Evolutionary conservation across 2,888 invertebrate genomes (phyloP).

Genomic region (Iselma pallidipennis): DNA sequence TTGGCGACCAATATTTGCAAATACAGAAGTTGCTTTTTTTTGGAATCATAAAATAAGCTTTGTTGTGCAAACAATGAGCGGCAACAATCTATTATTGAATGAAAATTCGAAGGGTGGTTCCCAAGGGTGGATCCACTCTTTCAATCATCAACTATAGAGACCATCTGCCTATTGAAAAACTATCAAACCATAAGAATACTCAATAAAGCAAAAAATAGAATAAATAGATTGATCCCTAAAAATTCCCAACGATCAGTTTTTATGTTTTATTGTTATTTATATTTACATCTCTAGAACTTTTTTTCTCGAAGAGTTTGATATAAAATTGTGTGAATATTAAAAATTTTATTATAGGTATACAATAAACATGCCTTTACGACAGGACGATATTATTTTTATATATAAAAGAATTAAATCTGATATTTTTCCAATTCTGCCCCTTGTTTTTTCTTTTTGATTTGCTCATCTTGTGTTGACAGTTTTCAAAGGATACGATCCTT

Average conservation of each 20-base stretch:
- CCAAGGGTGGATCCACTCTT: neutral
- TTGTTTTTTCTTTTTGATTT: neutral
- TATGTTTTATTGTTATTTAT: neutral
- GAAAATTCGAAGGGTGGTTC: slow-evolving; percentile 1
- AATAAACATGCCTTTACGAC: no score
- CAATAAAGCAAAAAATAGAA: neutral
- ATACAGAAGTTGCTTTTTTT: neutral
- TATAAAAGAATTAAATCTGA: neutral
- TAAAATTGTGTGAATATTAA: neutral
- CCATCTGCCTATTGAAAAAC: slow-evolving; percentile 1
- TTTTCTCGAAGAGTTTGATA: no score
- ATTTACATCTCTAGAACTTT: neutral
- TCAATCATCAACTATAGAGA: neutral
- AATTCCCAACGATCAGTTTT: neutral
- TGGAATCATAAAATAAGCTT: neutral
- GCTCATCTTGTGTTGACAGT: neutral
- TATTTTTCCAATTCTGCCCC: neutral
- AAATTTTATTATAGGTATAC: no score
- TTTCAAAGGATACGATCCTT: neutral
- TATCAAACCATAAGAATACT: neutral
- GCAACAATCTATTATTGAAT: slow-evolving; percentile 5
- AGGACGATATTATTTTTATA: no score
- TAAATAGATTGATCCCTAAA: neutral
- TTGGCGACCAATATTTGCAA: neutral
- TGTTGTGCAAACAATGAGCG: slow-evolving; percentile 3